These are phyloP conservation scores for Paramacrobiotus metropolitanus DNA, from an alignment of 1,140 invertebrate species.

Conservation along the genomic window DNA sequence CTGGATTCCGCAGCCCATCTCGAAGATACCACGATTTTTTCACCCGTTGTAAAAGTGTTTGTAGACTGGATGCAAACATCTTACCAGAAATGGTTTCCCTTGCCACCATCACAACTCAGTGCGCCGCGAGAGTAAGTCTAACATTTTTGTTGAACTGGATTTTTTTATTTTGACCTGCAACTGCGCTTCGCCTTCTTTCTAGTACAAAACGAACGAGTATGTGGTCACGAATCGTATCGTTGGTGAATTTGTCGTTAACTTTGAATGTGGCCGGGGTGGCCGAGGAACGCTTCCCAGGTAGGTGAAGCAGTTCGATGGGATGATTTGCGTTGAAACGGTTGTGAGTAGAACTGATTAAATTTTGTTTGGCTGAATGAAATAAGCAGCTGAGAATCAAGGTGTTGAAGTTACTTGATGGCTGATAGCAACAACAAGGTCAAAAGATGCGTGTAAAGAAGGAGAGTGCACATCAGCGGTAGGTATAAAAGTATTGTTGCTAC, in stretches of 20 bases:
- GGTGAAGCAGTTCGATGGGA: background rate
- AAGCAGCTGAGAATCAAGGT: no score
- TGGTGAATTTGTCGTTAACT: background rate
- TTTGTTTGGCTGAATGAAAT: background rate
- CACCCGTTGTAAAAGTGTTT: background rate
- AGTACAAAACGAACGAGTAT: background rate
- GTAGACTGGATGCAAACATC: background rate
- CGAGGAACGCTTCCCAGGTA: background rate
- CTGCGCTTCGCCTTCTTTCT: background rate
- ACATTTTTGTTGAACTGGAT: background rate
- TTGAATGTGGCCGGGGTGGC: background rate
- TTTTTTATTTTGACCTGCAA: background rate
- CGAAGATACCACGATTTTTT: background rate
- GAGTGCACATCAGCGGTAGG: no score
- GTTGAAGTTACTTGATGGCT: no score
- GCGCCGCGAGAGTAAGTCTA: background rate
- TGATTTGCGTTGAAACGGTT: no score
- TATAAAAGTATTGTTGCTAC: background rate
- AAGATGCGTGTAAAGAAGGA: no score
- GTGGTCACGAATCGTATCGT: background rate
- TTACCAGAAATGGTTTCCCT: conserved; percentile 1
- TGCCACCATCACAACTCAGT: background rate
- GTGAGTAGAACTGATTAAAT: no score
- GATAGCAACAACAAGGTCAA: no score
- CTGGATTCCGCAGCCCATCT: background rate